phyloP scores from a whole-genome alignment of 2,888 invertebrate species.

The Odontomyia ornata region DNA sequence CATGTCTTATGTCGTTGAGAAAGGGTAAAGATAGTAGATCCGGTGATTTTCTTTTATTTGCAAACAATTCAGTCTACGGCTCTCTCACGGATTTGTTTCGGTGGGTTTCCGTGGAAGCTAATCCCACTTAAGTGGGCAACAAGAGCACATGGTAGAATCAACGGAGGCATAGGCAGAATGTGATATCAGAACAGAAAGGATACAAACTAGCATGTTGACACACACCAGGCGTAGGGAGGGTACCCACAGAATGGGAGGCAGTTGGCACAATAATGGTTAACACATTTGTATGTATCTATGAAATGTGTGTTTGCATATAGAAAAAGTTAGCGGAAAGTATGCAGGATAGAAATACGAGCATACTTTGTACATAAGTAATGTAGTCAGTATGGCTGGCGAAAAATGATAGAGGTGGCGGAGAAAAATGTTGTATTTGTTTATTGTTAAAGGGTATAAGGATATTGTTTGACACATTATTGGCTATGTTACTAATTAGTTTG shows the following conservation, averaged over 20 bases:
- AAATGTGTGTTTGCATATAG: too few species aligned
- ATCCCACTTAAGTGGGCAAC: conserved; percentile 27
- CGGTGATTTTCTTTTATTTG: conserved; percentile 29
- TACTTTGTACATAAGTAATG: too few species aligned
- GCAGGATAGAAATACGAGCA: too few species aligned
- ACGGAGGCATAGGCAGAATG: not conserved
- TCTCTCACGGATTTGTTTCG: conserved; percentile 9
- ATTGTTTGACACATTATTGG: not conserved
- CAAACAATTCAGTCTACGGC: conserved; percentile 11
- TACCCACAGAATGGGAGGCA: too few species aligned
- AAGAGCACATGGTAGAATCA: conserved; percentile 1
- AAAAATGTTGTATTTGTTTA: conserved; percentile 7
- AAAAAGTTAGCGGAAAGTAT: too few species aligned
- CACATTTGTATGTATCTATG: too few species aligned
- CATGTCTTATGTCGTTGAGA: too few species aligned
- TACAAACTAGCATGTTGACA: not conserved
- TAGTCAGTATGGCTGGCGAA: too few species aligned
- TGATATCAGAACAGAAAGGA: conserved; percentile 13
- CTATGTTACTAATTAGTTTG: conserved; percentile 25
- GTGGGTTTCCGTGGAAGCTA: not conserved
- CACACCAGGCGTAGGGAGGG: too few species aligned
- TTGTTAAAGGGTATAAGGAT: conserved; percentile 11
- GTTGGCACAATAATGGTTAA: too few species aligned
- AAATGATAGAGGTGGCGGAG: not conserved
- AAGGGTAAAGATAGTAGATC: not conserved